Evolutionary conservation across 1,140 invertebrate genomes (phyloP), one percentile per base, ranked within the genome.

Genomic region (Octopus bimaculoides): DNA sequence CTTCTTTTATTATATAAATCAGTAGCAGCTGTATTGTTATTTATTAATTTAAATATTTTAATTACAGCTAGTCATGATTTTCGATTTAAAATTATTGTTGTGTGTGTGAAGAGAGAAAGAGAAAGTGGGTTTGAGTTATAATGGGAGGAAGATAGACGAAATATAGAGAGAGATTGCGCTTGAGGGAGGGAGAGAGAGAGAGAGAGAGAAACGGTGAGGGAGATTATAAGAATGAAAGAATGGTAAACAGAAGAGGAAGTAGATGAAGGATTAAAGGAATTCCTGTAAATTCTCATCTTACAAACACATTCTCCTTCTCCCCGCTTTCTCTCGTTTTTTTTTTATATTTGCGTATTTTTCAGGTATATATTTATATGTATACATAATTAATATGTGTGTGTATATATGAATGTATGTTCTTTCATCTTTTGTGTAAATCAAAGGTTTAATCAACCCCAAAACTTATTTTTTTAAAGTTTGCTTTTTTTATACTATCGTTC

Each of bases 121-220:
- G 79, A 80, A 12, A 80, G 79, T 78, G 52, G 77, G 79, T 78
- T 52, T 54, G 79, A 78, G 75, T 53, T 75, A 80, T 52, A 61
- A 55, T 56, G 53, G 77, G 79, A 80, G 5, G 77, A 75, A 78
- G 75, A 80, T 75, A 78, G 53, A 77, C 26, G 26, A 41, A 41
- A 41, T 41, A 41, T 2, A 41, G 26, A 41, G 26, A 41, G n/a
- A n/a, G n/a, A n/a, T n/a, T n/a, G n/a, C n/a, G n/a, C n/a, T n/a
- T n/a, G 79, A 80, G 75, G 77, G 79, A 80, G 10, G 77, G 79
- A 80, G 10, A 80, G 75, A 77, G 53, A 56, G 75, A 77, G 75
- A 55, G 79, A 77, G 75, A 78, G 75, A 78, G 53, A 80, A 75
- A 80, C 10, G 77, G 79, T 55, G 75, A 80, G 79, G 55, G 53